Percentiles rank a stretch among this genome's conserved stretches.
Conservation (phyloP, 2,888 invertebrate species). For the Drosophila aldrichi region DNA sequence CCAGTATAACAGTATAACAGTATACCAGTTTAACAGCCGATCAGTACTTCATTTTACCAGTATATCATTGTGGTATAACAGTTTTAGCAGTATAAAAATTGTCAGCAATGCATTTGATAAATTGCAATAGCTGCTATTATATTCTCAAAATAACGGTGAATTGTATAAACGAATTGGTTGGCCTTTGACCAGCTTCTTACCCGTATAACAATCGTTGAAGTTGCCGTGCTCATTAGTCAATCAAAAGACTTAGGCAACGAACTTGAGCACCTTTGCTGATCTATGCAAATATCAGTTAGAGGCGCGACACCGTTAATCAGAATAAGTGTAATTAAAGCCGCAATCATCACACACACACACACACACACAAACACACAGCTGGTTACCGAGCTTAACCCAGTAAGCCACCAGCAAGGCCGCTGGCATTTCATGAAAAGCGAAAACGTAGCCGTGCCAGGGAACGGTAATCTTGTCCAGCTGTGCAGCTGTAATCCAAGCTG, state of each 20-base stretch:
- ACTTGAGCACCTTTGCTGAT: constrained; percentile 55
- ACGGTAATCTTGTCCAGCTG: constrained; percentile 58
- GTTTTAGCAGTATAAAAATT: neutral
- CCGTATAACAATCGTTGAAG: constrained; percentile 15
- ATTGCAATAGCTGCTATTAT: neutral
- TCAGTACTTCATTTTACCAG: too few relatives aligned
- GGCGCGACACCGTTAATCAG: constrained; percentile 68
- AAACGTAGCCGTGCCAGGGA: constrained; percentile 28
- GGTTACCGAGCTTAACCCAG: constrained; percentile 32
- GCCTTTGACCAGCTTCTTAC: neutral
- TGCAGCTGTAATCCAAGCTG: constrained; percentile 19
- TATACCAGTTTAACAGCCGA: constrained; percentile 2
- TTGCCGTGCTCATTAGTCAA: constrained; percentile 49
- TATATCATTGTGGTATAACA: neutral
- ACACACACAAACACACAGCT: constrained; percentile 21
- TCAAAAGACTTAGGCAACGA: constrained; percentile 67
- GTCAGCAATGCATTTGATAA: neutral
- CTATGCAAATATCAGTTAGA: constrained; percentile 60
- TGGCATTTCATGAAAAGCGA: constrained; percentile 61
- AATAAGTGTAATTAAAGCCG: constrained; percentile 66
- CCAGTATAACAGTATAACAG: neutral
- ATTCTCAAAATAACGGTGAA: neutral
- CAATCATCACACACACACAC: constrained; percentile 21
- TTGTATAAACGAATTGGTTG: neutral
- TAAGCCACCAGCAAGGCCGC: constrained; percentile 69